Conservation (phyloP, 1,140 invertebrate species). For the Belonocnema kinseyi region DNA sequence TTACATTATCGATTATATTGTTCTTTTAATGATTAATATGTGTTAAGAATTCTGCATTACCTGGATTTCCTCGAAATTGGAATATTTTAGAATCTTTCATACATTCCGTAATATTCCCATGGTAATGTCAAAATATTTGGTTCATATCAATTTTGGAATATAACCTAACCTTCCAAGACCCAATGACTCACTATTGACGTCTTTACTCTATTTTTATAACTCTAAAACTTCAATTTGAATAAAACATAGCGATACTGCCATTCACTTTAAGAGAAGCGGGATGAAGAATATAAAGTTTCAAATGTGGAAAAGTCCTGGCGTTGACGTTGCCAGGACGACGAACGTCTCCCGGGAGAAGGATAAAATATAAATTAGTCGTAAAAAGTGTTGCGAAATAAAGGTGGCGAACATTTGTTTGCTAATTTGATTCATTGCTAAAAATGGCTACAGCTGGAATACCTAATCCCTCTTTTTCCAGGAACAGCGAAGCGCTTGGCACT, state of each 20-base stretch:
- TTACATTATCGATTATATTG: too few species aligned
- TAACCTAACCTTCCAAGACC: too few species aligned
- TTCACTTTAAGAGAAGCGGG: slow-evolving; percentile 16
- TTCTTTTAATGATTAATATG: too few species aligned
- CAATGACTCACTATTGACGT: too few species aligned
- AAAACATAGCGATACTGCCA: neutral
- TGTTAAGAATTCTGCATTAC: too few species aligned
- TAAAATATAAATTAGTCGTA: slow-evolving; percentile 30
- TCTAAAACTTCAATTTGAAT: neutral
- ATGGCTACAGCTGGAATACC: slow-evolving; percentile 24
- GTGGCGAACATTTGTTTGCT: slow-evolving; percentile 27
- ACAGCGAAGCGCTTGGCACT: slow-evolving; percentile 15
- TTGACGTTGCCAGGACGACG: neutral
- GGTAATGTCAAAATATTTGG: too few species aligned
- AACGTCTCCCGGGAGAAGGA: neutral
- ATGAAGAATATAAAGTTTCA: neutral
- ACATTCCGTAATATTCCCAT: too few species aligned
- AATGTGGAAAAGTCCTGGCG: too few species aligned
- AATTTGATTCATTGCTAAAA: slow-evolving; percentile 25
- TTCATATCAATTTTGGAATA: too few species aligned
- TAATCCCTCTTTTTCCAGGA: slow-evolving; percentile 13
- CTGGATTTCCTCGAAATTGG: too few species aligned
- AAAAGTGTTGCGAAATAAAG: slow-evolving; percentile 6
- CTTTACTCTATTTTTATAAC: too few species aligned
- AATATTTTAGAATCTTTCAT: too few species aligned